A percentile compares a stretch with the other conserved stretches of the same genome.
Conservation (phyloP, 2,797 vertebrate species). For the Remorina albescens region DNA sequence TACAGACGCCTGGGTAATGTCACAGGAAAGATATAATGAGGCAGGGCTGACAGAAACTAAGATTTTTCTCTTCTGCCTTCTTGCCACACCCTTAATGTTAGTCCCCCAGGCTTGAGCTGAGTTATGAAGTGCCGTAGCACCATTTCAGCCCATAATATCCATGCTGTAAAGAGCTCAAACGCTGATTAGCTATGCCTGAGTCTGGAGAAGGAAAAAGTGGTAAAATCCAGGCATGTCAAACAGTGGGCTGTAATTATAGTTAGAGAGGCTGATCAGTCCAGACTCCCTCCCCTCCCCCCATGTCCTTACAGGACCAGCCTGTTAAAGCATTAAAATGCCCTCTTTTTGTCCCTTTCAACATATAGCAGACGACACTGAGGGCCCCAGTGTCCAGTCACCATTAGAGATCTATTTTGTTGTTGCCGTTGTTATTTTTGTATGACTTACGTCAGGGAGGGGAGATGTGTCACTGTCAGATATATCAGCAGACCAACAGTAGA, state of each 20-base stretch:
- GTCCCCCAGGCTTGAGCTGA: slow-evolving; percentile 28
- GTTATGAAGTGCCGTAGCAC: slow-evolving; percentile 55
- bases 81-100: slow-evolving; percentile 29
- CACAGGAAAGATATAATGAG: slow-evolving; percentile 42
- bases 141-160: slow-evolving; percentile 42
- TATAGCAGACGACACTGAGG: slow-evolving; percentile 40
- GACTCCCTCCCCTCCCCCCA: slow-evolving; percentile 47
- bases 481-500: slow-evolving; percentile 40
- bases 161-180: slow-evolving; percentile 31
- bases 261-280: slow-evolving; percentile 58
- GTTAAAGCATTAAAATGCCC: slow-evolving; percentile 71
- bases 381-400: slow-evolving; percentile 51
- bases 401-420: slow-evolving; percentile 52
- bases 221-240: slow-evolving; percentile 49
- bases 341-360: slow-evolving; percentile 67
- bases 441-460: slow-evolving; percentile 45
- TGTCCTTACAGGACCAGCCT: slow-evolving; percentile 47
- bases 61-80: slow-evolving; percentile 22
- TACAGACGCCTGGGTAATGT: slow-evolving; percentile 24
- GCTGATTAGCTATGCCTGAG: slow-evolving; percentile 38
- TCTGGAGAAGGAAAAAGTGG: slow-evolving; percentile 23
- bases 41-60: not conserved
- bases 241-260: slow-evolving; percentile 57
- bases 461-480: slow-evolving; percentile 20
- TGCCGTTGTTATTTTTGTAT: slow-evolving; percentile 58